phyloP scores from a whole-genome alignment of 2,113 vertebrate genomes.

The Pavo muticus region DNA sequence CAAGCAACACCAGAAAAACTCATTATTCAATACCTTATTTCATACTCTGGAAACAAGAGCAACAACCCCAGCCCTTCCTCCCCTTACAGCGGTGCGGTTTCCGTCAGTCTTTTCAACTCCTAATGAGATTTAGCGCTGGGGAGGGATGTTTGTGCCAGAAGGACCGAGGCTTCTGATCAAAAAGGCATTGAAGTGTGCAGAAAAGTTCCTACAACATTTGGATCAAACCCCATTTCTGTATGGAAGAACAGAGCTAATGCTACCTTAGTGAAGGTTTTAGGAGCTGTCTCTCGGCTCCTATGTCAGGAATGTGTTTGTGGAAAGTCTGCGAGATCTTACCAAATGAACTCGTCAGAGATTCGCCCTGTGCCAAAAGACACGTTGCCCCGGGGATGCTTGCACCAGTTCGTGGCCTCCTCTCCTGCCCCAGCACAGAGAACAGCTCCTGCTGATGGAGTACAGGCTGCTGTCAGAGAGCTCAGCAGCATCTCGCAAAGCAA shows the following conservation, averaged over 20 bases:
- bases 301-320: constrained; percentile 40
- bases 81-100: not conserved
- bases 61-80: constrained; percentile 45
- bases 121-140: not conserved
- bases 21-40: constrained; percentile 59
- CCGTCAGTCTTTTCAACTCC: not conserved
- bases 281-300: not conserved
- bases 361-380: constrained; percentile 10
- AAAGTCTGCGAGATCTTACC: constrained; percentile 18
- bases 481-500: not conserved
- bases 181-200: not conserved
- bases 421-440: not conserved
- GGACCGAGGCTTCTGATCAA: not conserved
- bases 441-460: not conserved
- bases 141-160: not conserved
- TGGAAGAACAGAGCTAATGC: not conserved
- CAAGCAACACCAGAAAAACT: constrained; percentile 27
- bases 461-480: not conserved
- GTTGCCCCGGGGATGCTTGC: not conserved
- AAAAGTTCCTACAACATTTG: not conserved
- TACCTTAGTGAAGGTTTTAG: not conserved
- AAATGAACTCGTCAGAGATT: not conserved
- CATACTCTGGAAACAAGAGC: constrained; percentile 42
- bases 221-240: not conserved
- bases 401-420: not conserved